A percentile compares a stretch with the other conserved stretches of the same genome.
Evolutionary conservation across 2,888 invertebrate genomes (phyloP).

Genomic region (Drosophila atripex): DNA sequence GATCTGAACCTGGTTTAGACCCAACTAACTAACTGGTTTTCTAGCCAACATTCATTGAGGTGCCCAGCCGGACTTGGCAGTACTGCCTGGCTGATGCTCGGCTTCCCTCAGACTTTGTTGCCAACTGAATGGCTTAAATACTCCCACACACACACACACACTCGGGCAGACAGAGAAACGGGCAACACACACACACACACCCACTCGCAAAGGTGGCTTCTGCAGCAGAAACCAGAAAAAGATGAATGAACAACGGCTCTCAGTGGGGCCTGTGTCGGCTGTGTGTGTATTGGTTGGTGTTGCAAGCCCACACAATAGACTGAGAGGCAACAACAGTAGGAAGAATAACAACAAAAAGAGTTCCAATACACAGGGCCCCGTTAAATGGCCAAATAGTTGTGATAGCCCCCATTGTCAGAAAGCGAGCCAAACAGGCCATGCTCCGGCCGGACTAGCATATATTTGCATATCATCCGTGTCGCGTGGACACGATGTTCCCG

Average conservation of each 20-base stretch:
- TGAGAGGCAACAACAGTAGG: slow-evolving; percentile 17
- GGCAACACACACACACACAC: slow-evolving; percentile 1
- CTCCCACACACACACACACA: slow-evolving; percentile 34
- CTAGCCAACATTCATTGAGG: slow-evolving; percentile 15
- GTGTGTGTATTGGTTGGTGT: slow-evolving; percentile 24
- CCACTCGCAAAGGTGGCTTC: slow-evolving; percentile 12
- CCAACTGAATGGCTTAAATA: slow-evolving; percentile 35
- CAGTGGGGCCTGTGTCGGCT: slow-evolving; percentile 28
- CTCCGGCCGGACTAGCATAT: not conserved
- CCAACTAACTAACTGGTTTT: slow-evolving; percentile 9
- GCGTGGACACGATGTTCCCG: slow-evolving; percentile 29
- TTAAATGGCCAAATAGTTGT: slow-evolving; percentile 41
- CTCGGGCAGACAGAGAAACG: slow-evolving; percentile 10
- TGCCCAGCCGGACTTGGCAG: not conserved
- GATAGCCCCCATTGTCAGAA: slow-evolving; percentile 14
- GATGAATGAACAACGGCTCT: slow-evolving; percentile 52
- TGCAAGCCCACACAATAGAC: slow-evolving; percentile 29
- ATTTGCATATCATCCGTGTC: slow-evolving; percentile 27
- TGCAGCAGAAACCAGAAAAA: slow-evolving; percentile 42
- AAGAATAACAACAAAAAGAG: slow-evolving; percentile 9
- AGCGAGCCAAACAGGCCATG: not conserved
- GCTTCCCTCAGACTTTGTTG: slow-evolving; percentile 25
- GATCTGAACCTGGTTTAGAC: slow-evolving; percentile 19
- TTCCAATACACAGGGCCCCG: slow-evolving; percentile 23
- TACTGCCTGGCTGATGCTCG: not conserved